phyloP scores from a whole-genome alignment of 2,113 vertebrate species.

The Catharus bicknelli region DNA sequence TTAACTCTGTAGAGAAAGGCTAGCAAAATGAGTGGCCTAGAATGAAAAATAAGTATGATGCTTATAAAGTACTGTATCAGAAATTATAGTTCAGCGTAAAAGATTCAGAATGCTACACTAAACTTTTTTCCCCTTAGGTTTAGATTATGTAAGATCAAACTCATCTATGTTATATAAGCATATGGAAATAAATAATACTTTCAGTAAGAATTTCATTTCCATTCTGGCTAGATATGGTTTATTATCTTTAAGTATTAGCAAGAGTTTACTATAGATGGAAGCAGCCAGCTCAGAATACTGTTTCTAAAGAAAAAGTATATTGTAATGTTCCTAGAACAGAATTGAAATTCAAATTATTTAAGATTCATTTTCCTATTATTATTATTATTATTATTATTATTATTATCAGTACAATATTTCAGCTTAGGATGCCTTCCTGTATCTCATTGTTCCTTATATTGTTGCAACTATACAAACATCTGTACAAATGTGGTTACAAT shows the following conservation, averaged over 20 bases:
- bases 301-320: not conserved
- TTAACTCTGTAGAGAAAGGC: not conserved
- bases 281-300: not conserved
- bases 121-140: not conserved
- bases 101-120: not conserved
- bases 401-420: not conserved
- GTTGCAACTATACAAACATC: not conserved
- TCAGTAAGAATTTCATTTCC: not conserved
- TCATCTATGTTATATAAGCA: not conserved
- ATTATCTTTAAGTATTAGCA: not conserved
- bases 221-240: not conserved
- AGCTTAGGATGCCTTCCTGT: not conserved
- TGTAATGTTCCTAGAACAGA: not conserved
- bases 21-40: not conserved
- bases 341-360: not conserved
- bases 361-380: not conserved
- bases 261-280: not conserved
- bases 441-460: not conserved
- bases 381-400: not conserved
- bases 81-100: not conserved
- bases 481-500: not conserved
- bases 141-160: not conserved
- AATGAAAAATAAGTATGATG: not conserved
- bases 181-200: not conserved
- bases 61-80: not conserved